Evolutionary conservation across 2,113 vertebrate species (phyloP).

Genomic region (Alectura lathami): DNA sequence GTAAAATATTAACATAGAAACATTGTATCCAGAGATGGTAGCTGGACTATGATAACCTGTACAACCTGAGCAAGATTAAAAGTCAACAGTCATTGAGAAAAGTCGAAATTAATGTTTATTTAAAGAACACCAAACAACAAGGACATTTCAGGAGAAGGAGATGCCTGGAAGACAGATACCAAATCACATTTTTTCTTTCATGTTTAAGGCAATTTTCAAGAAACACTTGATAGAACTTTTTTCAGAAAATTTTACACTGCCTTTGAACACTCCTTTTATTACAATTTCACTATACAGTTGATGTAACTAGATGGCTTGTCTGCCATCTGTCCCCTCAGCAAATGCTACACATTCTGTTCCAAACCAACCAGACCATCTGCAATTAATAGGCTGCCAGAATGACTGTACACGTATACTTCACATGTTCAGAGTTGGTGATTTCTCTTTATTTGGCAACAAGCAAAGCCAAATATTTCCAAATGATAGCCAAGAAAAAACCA

Average conservation of each 20-base stretch:
- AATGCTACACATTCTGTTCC: conserved; percentile 43
- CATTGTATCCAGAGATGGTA: neutral
- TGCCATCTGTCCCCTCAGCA: conserved; percentile 50
- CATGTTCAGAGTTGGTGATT: neutral
- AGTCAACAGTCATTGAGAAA: neutral
- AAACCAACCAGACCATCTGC: conserved; percentile 51
- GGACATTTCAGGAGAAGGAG: neutral
- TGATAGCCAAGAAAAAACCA: neutral
- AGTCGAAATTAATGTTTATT: neutral
- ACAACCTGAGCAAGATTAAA: neutral
- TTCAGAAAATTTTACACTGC: neutral
- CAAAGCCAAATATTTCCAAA: conserved; percentile 56
- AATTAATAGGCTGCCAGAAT: conserved; percentile 59
- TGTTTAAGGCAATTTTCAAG: neutral
- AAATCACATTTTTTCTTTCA: neutral
- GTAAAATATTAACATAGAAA: conserved; percentile 27
- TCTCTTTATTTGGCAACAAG: conserved; percentile 51
- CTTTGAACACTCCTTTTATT: neutral
- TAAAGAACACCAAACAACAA: neutral
- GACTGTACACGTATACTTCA: neutral
- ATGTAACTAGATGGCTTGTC: conserved; percentile 34
- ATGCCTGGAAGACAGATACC: neutral
- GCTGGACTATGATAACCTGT: neutral
- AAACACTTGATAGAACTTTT: neutral
- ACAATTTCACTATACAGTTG: neutral